Conservation (phyloP, 2,888 invertebrate genomes). For the Drosophila prolongata region DNA sequence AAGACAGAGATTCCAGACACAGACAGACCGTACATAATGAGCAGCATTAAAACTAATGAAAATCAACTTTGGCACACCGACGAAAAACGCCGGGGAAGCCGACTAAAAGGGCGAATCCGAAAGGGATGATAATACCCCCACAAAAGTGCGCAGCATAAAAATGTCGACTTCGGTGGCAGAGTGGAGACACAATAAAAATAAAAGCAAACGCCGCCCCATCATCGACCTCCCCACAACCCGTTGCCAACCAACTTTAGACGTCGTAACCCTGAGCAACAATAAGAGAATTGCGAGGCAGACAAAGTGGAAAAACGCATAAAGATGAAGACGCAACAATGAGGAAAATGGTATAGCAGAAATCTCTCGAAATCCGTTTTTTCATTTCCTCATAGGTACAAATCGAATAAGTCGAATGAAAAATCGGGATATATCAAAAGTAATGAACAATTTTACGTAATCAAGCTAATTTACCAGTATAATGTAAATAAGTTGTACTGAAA, state of each 20-base stretch:
- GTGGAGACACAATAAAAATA: slow-evolving; percentile 66
- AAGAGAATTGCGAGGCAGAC: slow-evolving; percentile 70
- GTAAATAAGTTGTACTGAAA: not conserved
- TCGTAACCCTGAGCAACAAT: slow-evolving; percentile 59
- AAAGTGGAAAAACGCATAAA: slow-evolving; percentile 68
- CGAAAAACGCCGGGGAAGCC: slow-evolving; percentile 17
- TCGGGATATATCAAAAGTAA: not conserved
- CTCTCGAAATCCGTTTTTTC: not conserved
- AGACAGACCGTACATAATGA: slow-evolving; percentile 65
- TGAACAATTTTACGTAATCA: not conserved
- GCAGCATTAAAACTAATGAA: slow-evolving; percentile 79
- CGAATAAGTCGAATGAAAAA: too few species aligned
- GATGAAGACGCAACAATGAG: slow-evolving; percentile 63
- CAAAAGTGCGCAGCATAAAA: slow-evolving; percentile 54
- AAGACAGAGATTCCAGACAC: slow-evolving; percentile 37
- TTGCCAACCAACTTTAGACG: slow-evolving; percentile 18
- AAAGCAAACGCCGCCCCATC: slow-evolving; percentile 41
- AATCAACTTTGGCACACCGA: slow-evolving; percentile 74
- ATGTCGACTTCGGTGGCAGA: slow-evolving; percentile 57
- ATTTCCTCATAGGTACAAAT: not conserved
- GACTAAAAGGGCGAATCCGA: not conserved
- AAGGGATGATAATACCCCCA: slow-evolving; percentile 37
- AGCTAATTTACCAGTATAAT: not conserved
- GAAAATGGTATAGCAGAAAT: slow-evolving; percentile 11
- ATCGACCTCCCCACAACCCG: slow-evolving; percentile 17